Conservation (phyloP, 2,113 vertebrate genomes). For the Catharus minimus region DNA sequence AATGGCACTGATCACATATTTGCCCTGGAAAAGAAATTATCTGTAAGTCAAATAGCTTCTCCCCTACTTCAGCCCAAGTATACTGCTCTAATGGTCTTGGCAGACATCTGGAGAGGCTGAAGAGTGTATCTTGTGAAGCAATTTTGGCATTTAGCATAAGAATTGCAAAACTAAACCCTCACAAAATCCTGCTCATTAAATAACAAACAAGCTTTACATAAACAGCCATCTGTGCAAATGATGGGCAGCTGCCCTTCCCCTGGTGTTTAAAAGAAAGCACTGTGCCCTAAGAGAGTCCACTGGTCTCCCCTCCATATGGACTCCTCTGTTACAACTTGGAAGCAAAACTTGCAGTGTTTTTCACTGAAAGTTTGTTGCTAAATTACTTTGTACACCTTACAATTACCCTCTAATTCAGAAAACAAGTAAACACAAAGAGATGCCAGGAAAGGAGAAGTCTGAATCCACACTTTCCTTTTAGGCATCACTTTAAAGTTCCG, state of each 20-base stretch:
- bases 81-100: background rate
- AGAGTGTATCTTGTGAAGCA: background rate
- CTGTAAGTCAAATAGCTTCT: background rate
- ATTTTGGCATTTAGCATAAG: background rate
- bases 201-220: background rate
- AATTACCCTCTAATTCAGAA: background rate
- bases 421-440: background rate
- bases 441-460: background rate
- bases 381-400: background rate
- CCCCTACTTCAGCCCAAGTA: background rate
- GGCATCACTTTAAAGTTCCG: background rate
- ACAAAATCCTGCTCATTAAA: background rate
- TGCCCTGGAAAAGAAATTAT: slow-evolving; percentile 77
- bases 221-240: background rate
- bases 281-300: background rate
- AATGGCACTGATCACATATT: slow-evolving; percentile 88
- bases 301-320: background rate
- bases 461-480: background rate
- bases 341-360: background rate
- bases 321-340: background rate
- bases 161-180: background rate
- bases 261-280: background rate
- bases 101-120: background rate
- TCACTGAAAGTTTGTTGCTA: background rate
- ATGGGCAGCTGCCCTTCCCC: background rate